Evolutionary conservation across 2,797 vertebrate species (phyloP).

Genomic region (Hemibagrus guttatus): DNA sequence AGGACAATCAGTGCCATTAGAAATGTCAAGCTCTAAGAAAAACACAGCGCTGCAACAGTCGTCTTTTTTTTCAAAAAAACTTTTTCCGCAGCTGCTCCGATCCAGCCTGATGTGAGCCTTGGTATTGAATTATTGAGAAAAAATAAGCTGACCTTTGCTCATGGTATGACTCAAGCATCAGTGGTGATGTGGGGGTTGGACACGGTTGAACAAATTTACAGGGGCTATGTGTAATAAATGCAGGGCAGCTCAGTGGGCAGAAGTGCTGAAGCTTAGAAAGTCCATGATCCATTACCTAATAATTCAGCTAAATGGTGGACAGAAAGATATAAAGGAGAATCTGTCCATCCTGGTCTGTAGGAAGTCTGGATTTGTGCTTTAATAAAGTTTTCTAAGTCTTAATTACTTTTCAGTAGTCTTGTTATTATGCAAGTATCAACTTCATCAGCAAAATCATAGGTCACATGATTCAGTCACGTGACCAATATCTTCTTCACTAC

Average conservation of each 20-base stretch:
- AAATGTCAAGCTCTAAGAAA: not conserved
- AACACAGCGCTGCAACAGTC: slow-evolving; percentile 36
- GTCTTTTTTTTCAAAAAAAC: not conserved
- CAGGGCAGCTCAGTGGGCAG: slow-evolving; percentile 59
- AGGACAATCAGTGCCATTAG: not conserved
- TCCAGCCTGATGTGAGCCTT: slow-evolving; percentile 20
- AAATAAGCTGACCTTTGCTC: slow-evolving; percentile 60
- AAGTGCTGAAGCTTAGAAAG: slow-evolving; percentile 69
- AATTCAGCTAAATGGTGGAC: slow-evolving; percentile 60
- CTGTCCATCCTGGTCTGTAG: slow-evolving; percentile 10
- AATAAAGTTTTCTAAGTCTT: not conserved
- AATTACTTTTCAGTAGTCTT: not conserved
- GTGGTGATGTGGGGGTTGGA: slow-evolving; percentile 35
- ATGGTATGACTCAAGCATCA: slow-evolving; percentile 61
- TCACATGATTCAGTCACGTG: no score
- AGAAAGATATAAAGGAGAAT: not conserved
- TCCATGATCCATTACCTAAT: slow-evolving; percentile 63
- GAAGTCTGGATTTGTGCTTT: not conserved
- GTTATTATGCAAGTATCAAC: not conserved
- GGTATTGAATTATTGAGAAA: slow-evolving; percentile 62
- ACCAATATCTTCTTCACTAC: not conserved
- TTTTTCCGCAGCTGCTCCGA: not conserved
- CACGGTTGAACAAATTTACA: slow-evolving; percentile 63
- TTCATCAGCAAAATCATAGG: not conserved
- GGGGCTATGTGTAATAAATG: slow-evolving; percentile 64